Evolutionary conservation across 2,797 vertebrate genomes (phyloP), one percentile per base, ranked within the genome.

Genomic region (Gymnocypris eckloni): DNA sequence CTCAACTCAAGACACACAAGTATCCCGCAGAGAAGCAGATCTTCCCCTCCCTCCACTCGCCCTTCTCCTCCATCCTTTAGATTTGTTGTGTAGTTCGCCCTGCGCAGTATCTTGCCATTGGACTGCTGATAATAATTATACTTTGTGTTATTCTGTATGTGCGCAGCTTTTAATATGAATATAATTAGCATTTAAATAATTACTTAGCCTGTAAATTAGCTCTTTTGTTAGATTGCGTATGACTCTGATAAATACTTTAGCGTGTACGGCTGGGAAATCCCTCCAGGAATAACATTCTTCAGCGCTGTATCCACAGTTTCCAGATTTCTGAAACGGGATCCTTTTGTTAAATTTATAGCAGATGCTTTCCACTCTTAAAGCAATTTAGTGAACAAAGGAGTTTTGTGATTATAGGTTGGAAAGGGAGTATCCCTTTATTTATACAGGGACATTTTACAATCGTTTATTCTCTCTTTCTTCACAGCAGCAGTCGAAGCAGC

Each of bases 401-500:
- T 78, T 84, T 76, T 77, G 59, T 59, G 16, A 79, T 33, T 15
- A 54, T 6, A 25, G 33, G 41, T 78, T 84, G 43, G 20, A 50
- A 37, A 70, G n/a, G n/a, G 79, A 45, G 10, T 50, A 33, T 64
- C 3, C 54, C 13, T 22, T 41, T 41, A 8, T 71, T 81, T 28
- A 67, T 43, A 25, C 50, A 43, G 10, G 50, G 11, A 50, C 0
- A 2, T 89, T 84, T 87, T 84, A 89, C 88, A 66, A 81, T 78
- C 79, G 85, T 88, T 69, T 83, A 59, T 87, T 91, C 52, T 82
- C 64, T 48, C 80, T 41, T 67, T 81, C 15, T 87, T 85, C 8
- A 87, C 96, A 97, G 96, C 95, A 98, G 96, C 93, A 99, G 97
- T 96, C 96, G 97, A 95, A 98, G 97, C 95, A 98, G 96, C 91